Evolutionary conservation across 2,113 vertebrate species (phyloP), one percentile per base, ranked within the genome.

Genomic region (Lycaon pictus): DNA sequence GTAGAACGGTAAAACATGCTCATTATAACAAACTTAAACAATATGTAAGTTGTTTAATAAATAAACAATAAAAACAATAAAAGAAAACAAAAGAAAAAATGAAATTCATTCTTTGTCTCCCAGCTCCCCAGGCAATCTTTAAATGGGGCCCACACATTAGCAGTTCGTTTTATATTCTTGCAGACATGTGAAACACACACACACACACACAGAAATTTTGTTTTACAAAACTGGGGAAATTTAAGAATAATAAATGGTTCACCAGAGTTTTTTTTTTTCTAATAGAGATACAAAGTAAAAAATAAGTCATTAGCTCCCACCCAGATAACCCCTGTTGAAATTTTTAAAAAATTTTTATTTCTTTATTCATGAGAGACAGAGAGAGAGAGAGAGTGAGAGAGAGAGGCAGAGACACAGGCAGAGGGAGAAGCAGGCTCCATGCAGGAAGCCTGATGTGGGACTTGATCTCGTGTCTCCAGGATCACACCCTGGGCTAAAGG

Each of bases 131-230:
- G 58, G 67, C 32, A 74, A 27, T 95, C 53, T 82, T 93, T 62
- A 72, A 72, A 88, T 80, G 20, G 25, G 53, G 55, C 16, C 35
- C 32, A 88, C 67, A 51, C 29, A 84, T 92, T 58, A 93, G 56
- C 72, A 82, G 17, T 82, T 93, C 62, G 58, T 13, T 94, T 89
- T 96, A 43, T 67, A n/a, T 94, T 85, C 58, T 84, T 96, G 15
- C 23, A 69, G 58, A 82, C 58, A 19, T 55, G 17, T 74, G 63
- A 71, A 80, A 89, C 56, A 74, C 32, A 76, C 32, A 69, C 13
- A 69, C 13, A 79, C 32, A 67, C 23, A 43, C 56, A 62, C 60
- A 92, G 3, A 81, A 3, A 74, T 87, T 95, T 95, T 96, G 51
- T 80, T 95, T 97, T 76, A 63, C 22, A 74, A 96, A 83, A 92